phyloP scores from a whole-genome alignment of 2,888 invertebrate genomes.

The Conops quadrifasciatus region DNA sequence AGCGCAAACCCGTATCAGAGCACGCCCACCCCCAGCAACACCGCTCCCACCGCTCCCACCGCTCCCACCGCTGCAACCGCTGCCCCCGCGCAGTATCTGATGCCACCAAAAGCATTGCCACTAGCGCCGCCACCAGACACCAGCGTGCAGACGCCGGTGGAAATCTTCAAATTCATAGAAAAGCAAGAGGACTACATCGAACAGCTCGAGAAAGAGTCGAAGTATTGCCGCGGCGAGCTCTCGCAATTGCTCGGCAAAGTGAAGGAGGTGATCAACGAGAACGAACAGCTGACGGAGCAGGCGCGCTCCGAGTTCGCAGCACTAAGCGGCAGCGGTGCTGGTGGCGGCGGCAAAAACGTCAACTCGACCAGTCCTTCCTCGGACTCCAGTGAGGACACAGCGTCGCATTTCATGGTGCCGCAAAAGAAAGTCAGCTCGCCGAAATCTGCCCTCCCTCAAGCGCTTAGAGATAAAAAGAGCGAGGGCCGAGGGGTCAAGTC shows the following conservation, averaged over 20 bases:
- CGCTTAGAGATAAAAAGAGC: constrained; percentile 35
- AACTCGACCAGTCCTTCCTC: constrained; percentile 67
- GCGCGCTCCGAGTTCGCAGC: constrained; percentile 76
- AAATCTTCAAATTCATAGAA: constrained; percentile 82
- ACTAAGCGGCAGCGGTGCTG: constrained; percentile 58
- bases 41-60: constrained; percentile 41
- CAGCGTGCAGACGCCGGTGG: constrained; percentile 69
- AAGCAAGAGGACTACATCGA: constrained; percentile 89
- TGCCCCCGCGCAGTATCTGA: constrained; percentile 55
- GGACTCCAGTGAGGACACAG: constrained; percentile 65
- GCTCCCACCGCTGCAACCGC: constrained; percentile 46
- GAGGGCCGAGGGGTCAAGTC: constrained; percentile 46
- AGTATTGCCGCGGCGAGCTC: constrained; percentile 82
- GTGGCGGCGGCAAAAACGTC: constrained; percentile 36
- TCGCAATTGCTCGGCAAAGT: constrained; percentile 81
- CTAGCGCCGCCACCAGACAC: constrained; percentile 50
- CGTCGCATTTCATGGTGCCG: constrained; percentile 41
- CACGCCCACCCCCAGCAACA: constrained; percentile 49
- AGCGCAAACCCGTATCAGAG: constrained; percentile 12
- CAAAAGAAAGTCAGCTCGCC: constrained; percentile 37
- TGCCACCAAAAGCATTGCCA: constrained; percentile 47
- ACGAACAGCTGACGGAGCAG: constrained; percentile 80
- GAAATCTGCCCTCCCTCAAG: constrained; percentile 1
- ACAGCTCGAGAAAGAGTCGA: constrained; percentile 84
- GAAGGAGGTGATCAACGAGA: constrained; percentile 85